phyloP scores from a whole-genome alignment of 2,797 vertebrate genomes.

The Coracias cyanogaster region DNA sequence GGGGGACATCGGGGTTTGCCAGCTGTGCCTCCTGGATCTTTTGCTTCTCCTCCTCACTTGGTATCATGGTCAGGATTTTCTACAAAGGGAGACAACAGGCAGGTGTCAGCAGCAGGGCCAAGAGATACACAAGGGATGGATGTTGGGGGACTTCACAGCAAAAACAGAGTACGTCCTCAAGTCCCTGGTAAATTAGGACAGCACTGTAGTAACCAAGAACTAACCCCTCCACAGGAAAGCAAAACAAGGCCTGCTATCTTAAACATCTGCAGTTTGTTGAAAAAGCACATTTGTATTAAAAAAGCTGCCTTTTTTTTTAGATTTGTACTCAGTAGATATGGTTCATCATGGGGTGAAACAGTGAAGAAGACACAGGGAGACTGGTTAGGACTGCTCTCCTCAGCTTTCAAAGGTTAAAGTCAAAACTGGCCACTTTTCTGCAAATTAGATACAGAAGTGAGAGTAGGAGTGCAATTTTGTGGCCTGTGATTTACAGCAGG shows the following conservation, averaged over 20 bases:
- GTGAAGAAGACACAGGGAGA: background rate
- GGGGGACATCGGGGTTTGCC: conserved; percentile 90
- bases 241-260: background rate
- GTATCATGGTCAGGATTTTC: conserved; percentile 99
- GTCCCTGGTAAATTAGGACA: background rate
- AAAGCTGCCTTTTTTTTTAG: background rate
- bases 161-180: background rate
- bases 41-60: conserved; percentile 96
- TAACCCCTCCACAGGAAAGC: background rate
- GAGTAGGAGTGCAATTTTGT: background rate
- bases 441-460: accelerated
- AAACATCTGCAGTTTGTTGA: background rate
- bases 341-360: background rate
- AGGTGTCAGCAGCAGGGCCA: accelerated
- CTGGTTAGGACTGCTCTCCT: background rate
- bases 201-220: background rate
- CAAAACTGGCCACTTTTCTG: background rate
- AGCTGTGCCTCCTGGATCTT: conserved; percentile 97
- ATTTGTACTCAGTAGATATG: background rate
- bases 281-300: background rate
- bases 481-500: background rate
- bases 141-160: background rate
- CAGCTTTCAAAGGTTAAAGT: background rate
- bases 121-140: background rate
- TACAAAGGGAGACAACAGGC: conserved; percentile 57